A percentile compares a stretch with the other conserved stretches of the same genome.
Evolutionary conservation across 2,113 vertebrate species (phyloP).

Genomic region (Cromileptes altivelis): DNA sequence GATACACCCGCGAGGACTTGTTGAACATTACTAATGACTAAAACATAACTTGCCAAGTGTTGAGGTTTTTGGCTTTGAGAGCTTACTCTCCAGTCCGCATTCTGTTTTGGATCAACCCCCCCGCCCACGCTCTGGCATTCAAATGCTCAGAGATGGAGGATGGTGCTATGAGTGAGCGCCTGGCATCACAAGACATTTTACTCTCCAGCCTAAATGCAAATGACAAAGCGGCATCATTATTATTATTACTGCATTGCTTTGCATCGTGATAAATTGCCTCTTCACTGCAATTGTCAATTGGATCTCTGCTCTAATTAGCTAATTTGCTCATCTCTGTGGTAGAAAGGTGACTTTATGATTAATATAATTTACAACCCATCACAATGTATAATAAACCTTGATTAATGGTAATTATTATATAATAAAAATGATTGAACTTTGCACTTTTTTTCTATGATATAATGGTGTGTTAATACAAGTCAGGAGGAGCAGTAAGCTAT

Average conservation of each 20-base stretch:
- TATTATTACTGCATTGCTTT: slow-evolving; percentile 39
- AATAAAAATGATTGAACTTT: slow-evolving; percentile 25
- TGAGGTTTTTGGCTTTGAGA: slow-evolving; percentile 46
- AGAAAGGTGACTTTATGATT: slow-evolving; percentile 41
- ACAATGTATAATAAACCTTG: slow-evolving; percentile 32
- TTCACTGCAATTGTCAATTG: slow-evolving; percentile 43
- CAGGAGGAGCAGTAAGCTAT: not conserved
- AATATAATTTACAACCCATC: slow-evolving; percentile 25
- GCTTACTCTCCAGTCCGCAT: slow-evolving; percentile 25
- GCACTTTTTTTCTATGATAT: not conserved
- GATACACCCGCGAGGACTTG: slow-evolving; percentile 16
- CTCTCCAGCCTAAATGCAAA: slow-evolving; percentile 55
- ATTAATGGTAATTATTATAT: slow-evolving; percentile 38
- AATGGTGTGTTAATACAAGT: slow-evolving; percentile 10
- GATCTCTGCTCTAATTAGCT: slow-evolving; percentile 56
- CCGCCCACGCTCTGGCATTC: slow-evolving; percentile 63
- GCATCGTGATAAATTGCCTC: slow-evolving; percentile 55
- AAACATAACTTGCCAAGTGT: slow-evolving; percentile 42
- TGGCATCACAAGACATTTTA: slow-evolving; percentile 49
- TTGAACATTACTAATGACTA: slow-evolving; percentile 29
- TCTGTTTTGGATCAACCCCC: slow-evolving; percentile 45
- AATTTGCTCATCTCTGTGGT: slow-evolving; percentile 36
- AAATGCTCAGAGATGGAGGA: slow-evolving; percentile 50
- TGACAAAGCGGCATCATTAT: slow-evolving; percentile 30
- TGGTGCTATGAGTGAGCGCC: slow-evolving; percentile 56